Base-by-base conservation (phyloP, 2,797 vertebrate genomes). In the Knipowitschia caucasica region DNA sequence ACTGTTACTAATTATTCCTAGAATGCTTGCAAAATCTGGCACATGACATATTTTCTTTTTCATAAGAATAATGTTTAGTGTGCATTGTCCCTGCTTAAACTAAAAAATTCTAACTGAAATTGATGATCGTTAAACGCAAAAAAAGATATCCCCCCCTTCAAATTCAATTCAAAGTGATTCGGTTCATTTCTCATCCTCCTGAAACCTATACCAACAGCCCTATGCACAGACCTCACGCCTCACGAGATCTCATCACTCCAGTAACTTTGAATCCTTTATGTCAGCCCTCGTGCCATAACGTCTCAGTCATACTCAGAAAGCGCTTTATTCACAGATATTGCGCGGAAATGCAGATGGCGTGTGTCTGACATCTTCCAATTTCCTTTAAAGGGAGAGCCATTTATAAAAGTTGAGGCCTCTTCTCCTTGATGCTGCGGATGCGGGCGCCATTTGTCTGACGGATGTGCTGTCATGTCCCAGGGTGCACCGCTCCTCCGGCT, bases 371-470 rank as follows among this genome's bases (percentile, higher is more conserved):
- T 86, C 78, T 88, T 87, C 70, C 80, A 82, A 85, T 89, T 86
- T 83, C 78, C 82, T 82, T 81, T 83, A 77, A 87, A 83, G 56
- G 53, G 30, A 40, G 54, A 74, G 82, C 75, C 84, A 78, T 90
- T 91, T 88, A 86, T 87, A 91, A 92, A 88, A 82, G 64, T 83
- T 88, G 80, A 63, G 71, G 50, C 64, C 82, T 88, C 64, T 50
- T 92, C 89, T 92, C 88, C 89, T 80, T 84, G 86, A 84, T 82
- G 75, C 75, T 73, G 56, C 62, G 91, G 91, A 90, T 88, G 86
- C 86, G 78, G 87, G 83, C 86, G 92, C 91, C 80, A 90, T 94
- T 93, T 90, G 88, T 80, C 82, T 93, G 93, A 94, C 91, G 89
- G 90, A 94, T 94, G 70, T 81, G 82, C 87, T 92, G 91, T 90